A percentile compares a stretch with the other conserved stretches of the same genome.
phyloP scores from a whole-genome alignment of 2,797 vertebrate species.

The Tokudaia muenninki region DNA sequence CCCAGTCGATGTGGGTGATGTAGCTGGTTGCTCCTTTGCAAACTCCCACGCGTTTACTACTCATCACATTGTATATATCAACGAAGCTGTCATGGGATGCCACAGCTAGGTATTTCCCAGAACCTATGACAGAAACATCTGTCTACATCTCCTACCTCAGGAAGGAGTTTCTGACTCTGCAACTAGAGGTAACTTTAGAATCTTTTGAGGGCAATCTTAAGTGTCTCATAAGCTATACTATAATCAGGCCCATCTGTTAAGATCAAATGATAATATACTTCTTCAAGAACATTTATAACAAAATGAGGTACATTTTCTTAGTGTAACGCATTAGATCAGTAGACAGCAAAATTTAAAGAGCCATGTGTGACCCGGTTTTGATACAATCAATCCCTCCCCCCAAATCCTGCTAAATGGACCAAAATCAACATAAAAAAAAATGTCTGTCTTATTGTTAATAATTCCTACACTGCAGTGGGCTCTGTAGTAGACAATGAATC shows the following conservation, averaged over 20 bases:
- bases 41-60: slow-evolving; percentile 97
- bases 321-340: not conserved
- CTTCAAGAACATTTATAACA: slow-evolving; percentile 49
- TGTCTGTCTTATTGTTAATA: slow-evolving; percentile 28
- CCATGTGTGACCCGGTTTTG: slow-evolving; percentile 9
- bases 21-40: slow-evolving; percentile 97
- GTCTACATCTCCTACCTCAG: not conserved
- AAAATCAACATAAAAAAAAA: slow-evolving; percentile 45
- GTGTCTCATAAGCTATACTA: slow-evolving; percentile 32
- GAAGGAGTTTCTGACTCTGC: slow-evolving; percentile 35
- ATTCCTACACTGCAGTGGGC: not conserved
- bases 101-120: slow-evolving; percentile 97
- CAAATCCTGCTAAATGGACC: not conserved
- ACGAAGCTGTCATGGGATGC: slow-evolving; percentile 98
- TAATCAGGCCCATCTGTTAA: not conserved
- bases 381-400: not conserved
- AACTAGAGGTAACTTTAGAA: slow-evolving; percentile 44
- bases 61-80: slow-evolving; percentile 99
- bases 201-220: slow-evolving; percentile 40
- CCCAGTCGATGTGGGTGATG: slow-evolving; percentile 99
- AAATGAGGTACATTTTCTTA: slow-evolving; percentile 29
- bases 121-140: slow-evolving; percentile 88
- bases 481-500: not conserved
- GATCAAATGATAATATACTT: slow-evolving; percentile 17
- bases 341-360: slow-evolving; percentile 55